These are phyloP conservation scores for Orchesella flavescens DNA, from an alignment of 2,888 invertebrate species.

Conservation along the genomic window DNA sequence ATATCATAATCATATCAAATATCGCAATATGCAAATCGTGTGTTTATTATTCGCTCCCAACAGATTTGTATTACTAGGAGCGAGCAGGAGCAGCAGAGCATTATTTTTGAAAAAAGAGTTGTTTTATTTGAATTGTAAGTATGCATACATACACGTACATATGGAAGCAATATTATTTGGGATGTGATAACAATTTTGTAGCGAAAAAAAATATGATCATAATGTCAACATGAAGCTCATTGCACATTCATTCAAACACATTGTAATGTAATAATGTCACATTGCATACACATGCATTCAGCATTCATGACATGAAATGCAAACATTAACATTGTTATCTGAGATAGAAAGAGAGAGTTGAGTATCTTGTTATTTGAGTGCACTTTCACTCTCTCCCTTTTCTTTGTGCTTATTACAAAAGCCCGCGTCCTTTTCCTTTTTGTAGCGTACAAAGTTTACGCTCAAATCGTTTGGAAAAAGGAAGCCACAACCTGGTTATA, in stretches of 20 bases:
- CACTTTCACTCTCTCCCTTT: no score
- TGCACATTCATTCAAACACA: background rate
- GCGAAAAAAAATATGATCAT: background rate
- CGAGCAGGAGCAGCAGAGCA: background rate
- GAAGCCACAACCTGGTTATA: no score
- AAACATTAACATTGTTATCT: background rate
- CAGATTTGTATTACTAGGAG: background rate
- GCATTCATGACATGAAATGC: constrained; percentile 2
- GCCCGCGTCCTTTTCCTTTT: no score
- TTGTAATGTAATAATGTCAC: background rate
- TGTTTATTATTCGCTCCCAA: background rate
- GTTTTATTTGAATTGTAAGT: background rate
- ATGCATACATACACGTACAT: background rate
- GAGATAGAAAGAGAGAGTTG: no score
- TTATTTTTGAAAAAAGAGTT: background rate
- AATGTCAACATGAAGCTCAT: constrained; percentile 7
- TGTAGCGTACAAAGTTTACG: no score
- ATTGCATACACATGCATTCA: background rate
- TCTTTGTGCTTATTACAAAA: no score
- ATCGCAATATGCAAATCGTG: background rate
- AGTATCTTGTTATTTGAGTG: no score
- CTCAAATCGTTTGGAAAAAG: no score
- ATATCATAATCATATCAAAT: background rate
- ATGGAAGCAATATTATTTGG: no score
- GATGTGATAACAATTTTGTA: no score